phyloP scores from a whole-genome alignment of 2,113 vertebrate species.

The Columbina picui region DNA sequence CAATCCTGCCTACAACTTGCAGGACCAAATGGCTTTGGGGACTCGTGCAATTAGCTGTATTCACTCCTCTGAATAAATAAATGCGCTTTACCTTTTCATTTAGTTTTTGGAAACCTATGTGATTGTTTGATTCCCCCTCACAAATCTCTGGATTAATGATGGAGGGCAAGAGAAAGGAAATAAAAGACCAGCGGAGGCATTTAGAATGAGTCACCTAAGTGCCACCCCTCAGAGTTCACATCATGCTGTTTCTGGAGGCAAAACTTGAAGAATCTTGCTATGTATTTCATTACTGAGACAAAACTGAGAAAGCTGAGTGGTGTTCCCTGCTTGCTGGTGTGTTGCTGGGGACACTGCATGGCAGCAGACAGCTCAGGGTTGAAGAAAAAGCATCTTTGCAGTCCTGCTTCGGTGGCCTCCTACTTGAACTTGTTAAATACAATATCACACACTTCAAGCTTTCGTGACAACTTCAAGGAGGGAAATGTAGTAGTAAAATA shows the following conservation, averaged over 20 bases:
- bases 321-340: background rate
- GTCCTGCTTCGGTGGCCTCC: background rate
- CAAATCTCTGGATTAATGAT: slow-evolving; percentile 24
- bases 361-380: background rate
- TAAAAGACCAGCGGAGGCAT: slow-evolving; percentile 42
- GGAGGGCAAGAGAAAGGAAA: slow-evolving; percentile 28
- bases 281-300: slow-evolving; percentile 17
- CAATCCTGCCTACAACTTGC: background rate
- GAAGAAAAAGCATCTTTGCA: background rate
- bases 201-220: slow-evolving; percentile 20
- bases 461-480: slow-evolving; percentile 23
- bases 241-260: slow-evolving; percentile 34
- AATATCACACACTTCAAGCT: background rate
- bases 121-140: slow-evolving; percentile 9
- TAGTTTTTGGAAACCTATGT: slow-evolving; percentile 8
- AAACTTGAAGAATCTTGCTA: background rate
- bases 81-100: slow-evolving; percentile 21
- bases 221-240: background rate
- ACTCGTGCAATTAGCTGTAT: background rate
- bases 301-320: background rate
- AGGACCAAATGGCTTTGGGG: background rate
- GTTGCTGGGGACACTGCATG: background rate
- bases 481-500: slow-evolving; percentile 9
- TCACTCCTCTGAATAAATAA: slow-evolving; percentile 26
- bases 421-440: background rate